Base-by-base conservation (phyloP, 1,140 invertebrate genomes). In the Lordiphosa stackelbergi region DNA sequence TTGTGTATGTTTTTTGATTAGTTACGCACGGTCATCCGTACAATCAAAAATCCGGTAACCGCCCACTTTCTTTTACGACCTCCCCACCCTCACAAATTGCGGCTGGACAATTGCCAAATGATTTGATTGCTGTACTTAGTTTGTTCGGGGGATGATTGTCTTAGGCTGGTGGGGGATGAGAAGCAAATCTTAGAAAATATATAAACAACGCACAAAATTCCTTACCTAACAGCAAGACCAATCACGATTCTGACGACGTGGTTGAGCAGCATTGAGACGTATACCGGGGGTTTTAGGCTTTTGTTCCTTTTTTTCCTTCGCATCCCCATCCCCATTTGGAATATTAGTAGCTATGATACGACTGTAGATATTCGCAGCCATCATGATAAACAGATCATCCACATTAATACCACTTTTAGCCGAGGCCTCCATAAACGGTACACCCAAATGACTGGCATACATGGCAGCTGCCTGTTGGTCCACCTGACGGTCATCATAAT, bases 331-430 rank as follows among this genome's bases (percentile, higher is more conserved):
- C 12, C 37, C 3, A 31, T 40, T 16, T 5, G n/a, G 5, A 13
- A 7, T 19, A 4, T 2, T 9, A 10, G 65, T 43, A 16, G 24
- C 38, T 12, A 13, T 31, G 1, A 19, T n/a, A 0, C 12, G n/a
- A 6, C 66, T 47, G n/a, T 22, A 62, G 0, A 75, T 40, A 1
- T 8, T 9, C 1, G 64, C 52, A 0, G 73, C 51, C 12, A 75
- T 16, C 2, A 19, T 42, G 3, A 3, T 34, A 5, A 72, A 72
- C 6, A 64, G 0, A 10, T 54, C 16, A 9, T 51, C 42, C 2
- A 77, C 68, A 60, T 77, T 77, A 3, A 4, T 7, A 0, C 58
- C 71, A 8, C 59, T 65, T 9, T 49, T 53, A n/a, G 71, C 71
- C 0, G 71, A 74, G 2, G 41, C 37, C 42, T 74, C 71, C 10